These are phyloP conservation scores for Archivesica marissinica DNA, from an alignment of 1,140 invertebrate species.

Conservation along the genomic window DNA sequence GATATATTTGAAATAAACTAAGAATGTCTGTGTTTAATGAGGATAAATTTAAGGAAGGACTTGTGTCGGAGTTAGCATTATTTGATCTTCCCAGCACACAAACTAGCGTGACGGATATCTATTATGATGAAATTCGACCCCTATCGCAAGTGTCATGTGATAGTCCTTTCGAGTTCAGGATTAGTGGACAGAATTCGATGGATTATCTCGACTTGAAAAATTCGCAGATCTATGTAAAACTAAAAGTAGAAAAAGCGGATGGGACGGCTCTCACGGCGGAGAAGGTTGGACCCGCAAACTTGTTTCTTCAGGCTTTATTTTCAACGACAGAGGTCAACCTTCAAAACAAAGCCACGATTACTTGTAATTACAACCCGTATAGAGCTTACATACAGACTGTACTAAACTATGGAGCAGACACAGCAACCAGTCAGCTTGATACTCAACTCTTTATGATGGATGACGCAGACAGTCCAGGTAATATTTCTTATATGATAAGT, in stretches of 20 bases:
- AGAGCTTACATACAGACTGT: slow-evolving; percentile 45
- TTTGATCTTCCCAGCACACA: slow-evolving; percentile 60
- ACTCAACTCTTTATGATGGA: slow-evolving; percentile 37
- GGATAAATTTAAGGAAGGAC: slow-evolving; percentile 23
- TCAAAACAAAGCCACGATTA: slow-evolving; percentile 38
- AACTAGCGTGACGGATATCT: slow-evolving; percentile 38
- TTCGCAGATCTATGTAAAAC: slow-evolving; percentile 41
- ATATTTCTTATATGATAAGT: no score
- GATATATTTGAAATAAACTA: slow-evolving; percentile 14
- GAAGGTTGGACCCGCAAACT: slow-evolving; percentile 52
- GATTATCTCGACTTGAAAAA: slow-evolving; percentile 58
- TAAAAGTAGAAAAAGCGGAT: slow-evolving; percentile 47
- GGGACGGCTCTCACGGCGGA: slow-evolving; percentile 28
- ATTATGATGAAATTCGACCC: slow-evolving; percentile 56
- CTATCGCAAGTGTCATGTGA: slow-evolving; percentile 19
- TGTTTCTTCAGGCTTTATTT: slow-evolving; percentile 58
- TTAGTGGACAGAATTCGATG: slow-evolving; percentile 59
- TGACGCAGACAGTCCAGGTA: slow-evolving; percentile 26
- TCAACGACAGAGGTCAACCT: slow-evolving; percentile 51
- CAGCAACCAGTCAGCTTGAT: slow-evolving; percentile 32
- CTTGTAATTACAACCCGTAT: slow-evolving; percentile 55
- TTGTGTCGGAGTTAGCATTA: slow-evolving; percentile 31
- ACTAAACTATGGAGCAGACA: slow-evolving; percentile 50
- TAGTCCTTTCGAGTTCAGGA: slow-evolving; percentile 13
- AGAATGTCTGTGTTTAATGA: slow-evolving; percentile 35